Base-by-base conservation (phyloP, 2,888 invertebrate genomes). In the Agrilus cyanescens region DNA sequence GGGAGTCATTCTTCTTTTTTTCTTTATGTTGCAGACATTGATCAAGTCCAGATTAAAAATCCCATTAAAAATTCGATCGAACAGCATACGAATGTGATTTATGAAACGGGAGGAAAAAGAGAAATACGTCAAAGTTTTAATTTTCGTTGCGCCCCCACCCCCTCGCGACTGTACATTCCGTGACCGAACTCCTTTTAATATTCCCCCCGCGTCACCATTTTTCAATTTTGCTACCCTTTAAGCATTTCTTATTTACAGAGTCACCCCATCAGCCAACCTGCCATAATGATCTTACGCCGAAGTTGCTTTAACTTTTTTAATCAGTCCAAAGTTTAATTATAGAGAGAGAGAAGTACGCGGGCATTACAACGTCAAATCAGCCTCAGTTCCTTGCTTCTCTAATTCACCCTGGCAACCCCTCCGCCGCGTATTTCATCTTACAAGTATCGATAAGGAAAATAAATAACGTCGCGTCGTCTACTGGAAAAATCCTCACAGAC, bases 251-350 rank as follows among this genome's bases (percentile, higher is more conserved):
- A 58, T 58, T 58, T 57, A 56, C 53, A 54, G 54, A 52, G 52
- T 45, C 51, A 50, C 47, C 51, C 50, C 44, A 43, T 46, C 49
- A 43, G 40, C 51, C 46, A 25, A 47, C 46, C 48, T 46, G 45
- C 51, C 52, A 52, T 57, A 58, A 58, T 58, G 57, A 58, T 58
- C 58, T 57, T 57, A 56, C 55, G 53, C 51, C 51, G 53, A 56
- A 57, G 57, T 58, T 57, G 53, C 56, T 57, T 54, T 52, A 58
- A 58, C 57, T 58, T 58, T 58, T 58, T 58, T 58, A 58, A 58
- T 58, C 58, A 58, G 57, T 53, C 50, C 53, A 44, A 54, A 57
- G 56, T 57, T 58, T 58, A 58, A 58, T 58, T 57, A 58, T 57
- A 53, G 57, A 52, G 54, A 56, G 20, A 20, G 25, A 10, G 10